Base-by-base conservation (phyloP, 30 jellyfish, hydroid and myxozoan species). In the Sanderia malayensis region DNA sequence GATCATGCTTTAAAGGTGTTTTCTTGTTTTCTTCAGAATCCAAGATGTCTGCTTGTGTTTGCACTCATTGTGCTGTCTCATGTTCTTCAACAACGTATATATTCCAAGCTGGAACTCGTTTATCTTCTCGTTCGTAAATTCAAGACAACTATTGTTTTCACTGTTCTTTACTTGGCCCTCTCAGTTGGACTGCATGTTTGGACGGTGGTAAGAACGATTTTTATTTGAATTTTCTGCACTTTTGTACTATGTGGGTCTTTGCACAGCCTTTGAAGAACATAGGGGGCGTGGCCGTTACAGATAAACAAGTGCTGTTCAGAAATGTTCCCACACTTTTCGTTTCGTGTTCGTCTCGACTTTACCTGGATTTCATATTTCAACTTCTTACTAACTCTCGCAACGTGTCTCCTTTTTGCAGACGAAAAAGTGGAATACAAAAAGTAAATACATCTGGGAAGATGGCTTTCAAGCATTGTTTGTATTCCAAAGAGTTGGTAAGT, bases 191-290 rank as follows among this genome's bases (percentile, higher is more conserved):
- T 86, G 31, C 96, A 86, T 60, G 87, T 79, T 25, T 86, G 96
- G 96, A 86, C 96, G 3, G 80, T 78, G 88, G 96, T 86, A 64
- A 34, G 95, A n/a, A n/a, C n/a, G n/a, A n/a, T n/a, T n/a, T n/a
- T n/a, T n/a, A n/a, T n/a, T n/a, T n/a, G n/a, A n/a, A n/a, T n/a
- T n/a, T n/a, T n/a, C n/a, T n/a, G n/a, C n/a, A n/a, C n/a, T n/a
- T n/a, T n/a, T n/a, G n/a, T n/a, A n/a, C n/a, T n/a, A n/a, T n/a
- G n/a, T n/a, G n/a, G n/a, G n/a, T n/a, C n/a, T n/a, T n/a, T n/a
- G n/a, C n/a, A n/a, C n/a, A n/a, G n/a, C n/a, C n/a, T n/a, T n/a
- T n/a, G n/a, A n/a, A n/a, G n/a, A n/a, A n/a, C n/a, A n/a, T n/a
- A n/a, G n/a, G n/a, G n/a, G n/a, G n/a, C n/a, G n/a, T n/a, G n/a